Conservation (phyloP, 2,113 vertebrate species). For the Isurus oxyrinchus region DNA sequence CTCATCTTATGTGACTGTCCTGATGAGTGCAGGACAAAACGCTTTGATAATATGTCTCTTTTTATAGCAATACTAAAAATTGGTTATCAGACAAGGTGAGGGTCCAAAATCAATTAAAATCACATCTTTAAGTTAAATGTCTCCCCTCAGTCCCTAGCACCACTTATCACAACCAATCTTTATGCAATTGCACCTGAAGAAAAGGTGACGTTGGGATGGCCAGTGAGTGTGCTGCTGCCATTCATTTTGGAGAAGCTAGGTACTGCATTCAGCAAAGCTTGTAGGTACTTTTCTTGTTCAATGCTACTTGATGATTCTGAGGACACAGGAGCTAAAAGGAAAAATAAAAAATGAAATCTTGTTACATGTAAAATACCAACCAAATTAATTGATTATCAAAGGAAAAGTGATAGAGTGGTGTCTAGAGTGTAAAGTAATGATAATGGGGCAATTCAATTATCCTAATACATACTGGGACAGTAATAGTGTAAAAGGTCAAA, state of each 20-base stretch:
- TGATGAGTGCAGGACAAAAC: too few species aligned
- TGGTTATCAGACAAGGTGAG: background rate
- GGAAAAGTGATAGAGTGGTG: background rate
- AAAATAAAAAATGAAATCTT: constrained; percentile 39
- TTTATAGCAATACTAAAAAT: background rate
- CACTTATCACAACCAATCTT: background rate
- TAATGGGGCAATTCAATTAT: background rate
- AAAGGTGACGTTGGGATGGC: constrained; percentile 76
- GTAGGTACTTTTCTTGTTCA: constrained; percentile 95
- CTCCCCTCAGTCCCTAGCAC: background rate
- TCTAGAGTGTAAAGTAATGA: background rate
- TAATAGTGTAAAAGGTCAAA: background rate
- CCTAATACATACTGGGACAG: background rate
- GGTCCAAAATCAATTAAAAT: background rate
- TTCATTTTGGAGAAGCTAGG: constrained; percentile 81
- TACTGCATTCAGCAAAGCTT: constrained; percentile 82
- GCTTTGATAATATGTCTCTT: background rate
- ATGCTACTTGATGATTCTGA: constrained; percentile 93
- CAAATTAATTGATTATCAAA: constrained; percentile 12
- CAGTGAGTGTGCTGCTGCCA: constrained; percentile 71
- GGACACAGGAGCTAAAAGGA: constrained; percentile 63
- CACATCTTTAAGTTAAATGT: background rate
- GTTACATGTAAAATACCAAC: background rate
- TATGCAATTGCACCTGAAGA: constrained; percentile 75
- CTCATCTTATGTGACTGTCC: too few species aligned